Evolutionary conservation across 2,113 vertebrate genomes (phyloP).

Genomic region (Micromys minutus): DNA sequence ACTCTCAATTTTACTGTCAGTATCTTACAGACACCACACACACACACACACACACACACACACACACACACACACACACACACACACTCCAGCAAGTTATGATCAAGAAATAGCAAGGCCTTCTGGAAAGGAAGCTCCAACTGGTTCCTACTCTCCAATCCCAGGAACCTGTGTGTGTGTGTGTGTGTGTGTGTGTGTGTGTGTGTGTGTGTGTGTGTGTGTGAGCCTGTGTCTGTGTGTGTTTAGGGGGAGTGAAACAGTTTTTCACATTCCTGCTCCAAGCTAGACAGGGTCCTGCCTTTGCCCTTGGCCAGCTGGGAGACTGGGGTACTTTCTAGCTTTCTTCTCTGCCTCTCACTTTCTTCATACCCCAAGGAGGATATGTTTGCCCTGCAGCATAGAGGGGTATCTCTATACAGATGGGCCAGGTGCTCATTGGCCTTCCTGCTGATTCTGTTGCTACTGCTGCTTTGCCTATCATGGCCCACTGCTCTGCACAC

Average conservation of each 20-base stretch:
- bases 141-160: not conserved
- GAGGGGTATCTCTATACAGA: too few relatives aligned
- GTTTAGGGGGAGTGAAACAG: not conserved
- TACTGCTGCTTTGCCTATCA: not conserved
- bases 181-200: too few relatives aligned
- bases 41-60: too few relatives aligned
- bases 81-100: not conserved
- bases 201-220: too few relatives aligned
- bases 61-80: not conserved
- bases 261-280: not conserved
- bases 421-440: not conserved
- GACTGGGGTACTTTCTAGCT: not conserved
- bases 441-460: not conserved
- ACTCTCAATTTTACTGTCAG: not conserved
- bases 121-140: not conserved
- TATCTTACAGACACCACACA: not conserved
- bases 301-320: not conserved
- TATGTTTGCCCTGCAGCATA: fast-evolving
- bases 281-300: not conserved
- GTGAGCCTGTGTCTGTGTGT: not conserved
- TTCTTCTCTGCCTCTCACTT: not conserved
- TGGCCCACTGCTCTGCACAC: not conserved
- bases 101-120: not conserved
- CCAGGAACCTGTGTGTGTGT: not conserved
- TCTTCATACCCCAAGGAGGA: not conserved